Percentiles rank a stretch among this genome's conserved stretches.
phyloP scores from a whole-genome alignment of 2,797 vertebrate species.

The Sylvilagus floridanus region DNA sequence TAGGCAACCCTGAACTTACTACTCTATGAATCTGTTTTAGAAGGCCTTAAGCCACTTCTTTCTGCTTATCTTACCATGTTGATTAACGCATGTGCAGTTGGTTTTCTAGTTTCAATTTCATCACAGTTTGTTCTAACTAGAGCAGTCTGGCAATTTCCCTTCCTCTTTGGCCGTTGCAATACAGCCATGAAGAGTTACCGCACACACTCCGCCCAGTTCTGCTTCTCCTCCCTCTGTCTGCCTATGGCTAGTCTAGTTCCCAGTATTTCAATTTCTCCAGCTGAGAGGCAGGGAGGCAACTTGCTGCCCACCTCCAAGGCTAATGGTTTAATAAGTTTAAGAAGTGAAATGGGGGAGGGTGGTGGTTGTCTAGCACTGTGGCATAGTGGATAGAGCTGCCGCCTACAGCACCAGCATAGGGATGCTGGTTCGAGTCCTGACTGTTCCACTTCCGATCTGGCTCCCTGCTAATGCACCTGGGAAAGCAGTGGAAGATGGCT shows the following conservation, averaged over 20 bases:
- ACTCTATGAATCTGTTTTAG: conserved; percentile 4
- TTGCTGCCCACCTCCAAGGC: background rate
- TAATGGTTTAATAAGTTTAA: conserved; percentile 25
- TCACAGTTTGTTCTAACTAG: conserved; percentile 58
- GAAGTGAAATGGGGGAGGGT: background rate
- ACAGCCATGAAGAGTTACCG: background rate
- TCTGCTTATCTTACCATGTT: background rate
- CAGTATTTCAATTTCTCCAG: background rate
- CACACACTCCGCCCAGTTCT: background rate
- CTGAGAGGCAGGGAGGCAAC: background rate
- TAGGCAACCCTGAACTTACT: background rate
- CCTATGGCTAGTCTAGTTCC: background rate
- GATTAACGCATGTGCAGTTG: background rate
- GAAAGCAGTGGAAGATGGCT: too few species aligned
- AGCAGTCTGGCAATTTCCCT: conserved; percentile 63
- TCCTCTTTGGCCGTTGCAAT: conserved; percentile 55
- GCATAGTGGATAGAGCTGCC: too few species aligned
- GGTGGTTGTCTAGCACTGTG: too few species aligned
- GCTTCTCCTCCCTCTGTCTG: background rate
- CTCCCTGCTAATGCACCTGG: too few species aligned
- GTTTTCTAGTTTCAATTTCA: conserved; percentile 61
- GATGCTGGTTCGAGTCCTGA: too few species aligned
- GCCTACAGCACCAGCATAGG: too few species aligned
- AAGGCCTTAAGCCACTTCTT: conserved; percentile 13
- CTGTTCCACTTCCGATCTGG: too few species aligned